These are phyloP conservation scores for Oophaga pumilio DNA, from an alignment of 2,113 vertebrate genomes.

Conservation along the genomic window DNA sequence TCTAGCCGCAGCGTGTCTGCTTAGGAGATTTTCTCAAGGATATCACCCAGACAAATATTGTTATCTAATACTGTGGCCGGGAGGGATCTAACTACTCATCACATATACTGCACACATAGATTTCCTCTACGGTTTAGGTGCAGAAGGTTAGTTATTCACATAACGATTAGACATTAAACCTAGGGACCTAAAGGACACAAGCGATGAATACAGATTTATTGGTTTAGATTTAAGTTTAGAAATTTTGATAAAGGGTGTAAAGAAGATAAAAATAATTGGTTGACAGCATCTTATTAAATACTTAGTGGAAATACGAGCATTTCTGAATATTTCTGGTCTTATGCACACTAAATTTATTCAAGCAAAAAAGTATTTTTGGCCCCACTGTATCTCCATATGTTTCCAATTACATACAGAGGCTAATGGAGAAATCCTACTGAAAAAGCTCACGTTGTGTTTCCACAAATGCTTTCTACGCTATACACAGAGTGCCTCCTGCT, in stretches of 20 bases:
- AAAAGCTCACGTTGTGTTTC: no score
- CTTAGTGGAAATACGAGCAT: not conserved
- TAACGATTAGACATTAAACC: not conserved
- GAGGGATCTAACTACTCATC: not conserved
- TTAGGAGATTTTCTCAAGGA: constrained; percentile 19
- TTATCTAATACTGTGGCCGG: not conserved
- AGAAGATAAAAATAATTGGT: no score
- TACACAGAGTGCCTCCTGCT: no score
- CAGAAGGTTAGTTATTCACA: not conserved
- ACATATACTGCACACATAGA: not conserved
- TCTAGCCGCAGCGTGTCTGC: constrained; percentile 3
- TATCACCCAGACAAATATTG: not conserved
- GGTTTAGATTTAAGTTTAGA: not conserved
- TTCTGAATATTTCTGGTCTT: not conserved
- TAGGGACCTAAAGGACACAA: not conserved
- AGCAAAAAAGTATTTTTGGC: no score
- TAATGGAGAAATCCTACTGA: no score
- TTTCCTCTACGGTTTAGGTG: not conserved
- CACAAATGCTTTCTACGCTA: no score
- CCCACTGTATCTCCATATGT: no score
- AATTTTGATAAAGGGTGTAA: no score
- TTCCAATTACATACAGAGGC: no score
- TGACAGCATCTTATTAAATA: not conserved
- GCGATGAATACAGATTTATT: not conserved
- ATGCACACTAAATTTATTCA: not conserved